Conservation (phyloP, 2,113 vertebrate species). For the Entomyzon cyanotis region DNA sequence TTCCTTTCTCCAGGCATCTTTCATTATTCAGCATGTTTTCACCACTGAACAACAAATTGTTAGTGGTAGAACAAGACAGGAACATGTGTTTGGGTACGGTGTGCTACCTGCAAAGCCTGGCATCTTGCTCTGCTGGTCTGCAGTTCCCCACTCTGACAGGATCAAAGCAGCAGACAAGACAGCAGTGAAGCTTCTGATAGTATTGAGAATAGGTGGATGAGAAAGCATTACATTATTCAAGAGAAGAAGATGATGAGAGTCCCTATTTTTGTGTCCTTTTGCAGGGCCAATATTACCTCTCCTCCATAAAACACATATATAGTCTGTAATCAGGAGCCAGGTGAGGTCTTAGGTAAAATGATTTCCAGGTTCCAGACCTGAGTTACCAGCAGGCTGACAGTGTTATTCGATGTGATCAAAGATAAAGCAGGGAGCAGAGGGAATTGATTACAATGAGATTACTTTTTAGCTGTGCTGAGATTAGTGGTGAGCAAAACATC, state of each 20-base stretch:
- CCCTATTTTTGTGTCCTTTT: not conserved
- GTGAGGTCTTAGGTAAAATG: not conserved
- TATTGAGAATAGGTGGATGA: not conserved
- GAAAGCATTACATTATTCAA: not conserved
- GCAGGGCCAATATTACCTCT: not conserved
- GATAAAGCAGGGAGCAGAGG: not conserved
- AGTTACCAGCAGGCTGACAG: not conserved
- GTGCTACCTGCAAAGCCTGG: constrained; percentile 21
- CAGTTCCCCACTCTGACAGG: not conserved
- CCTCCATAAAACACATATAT: not conserved
- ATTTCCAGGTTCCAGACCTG: not conserved
- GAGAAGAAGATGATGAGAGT: not conserved
- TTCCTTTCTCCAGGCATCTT: constrained; percentile 68
- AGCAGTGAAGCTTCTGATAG: not conserved
- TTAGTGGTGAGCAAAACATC: not conserved
- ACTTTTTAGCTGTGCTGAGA: not conserved
- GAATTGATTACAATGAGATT: not conserved
- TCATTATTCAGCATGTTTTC: constrained; percentile 72
- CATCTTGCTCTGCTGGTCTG: not conserved
- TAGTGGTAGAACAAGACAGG: constrained; percentile 58
- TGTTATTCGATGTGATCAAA: not conserved
- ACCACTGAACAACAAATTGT: constrained; percentile 61
- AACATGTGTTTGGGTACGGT: constrained; percentile 21
- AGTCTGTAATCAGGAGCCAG: not conserved
- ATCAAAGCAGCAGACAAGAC: not conserved